phyloP scores from a whole-genome alignment of 1,140 invertebrate genomes.

The Lutraria rhynchaena region DNA sequence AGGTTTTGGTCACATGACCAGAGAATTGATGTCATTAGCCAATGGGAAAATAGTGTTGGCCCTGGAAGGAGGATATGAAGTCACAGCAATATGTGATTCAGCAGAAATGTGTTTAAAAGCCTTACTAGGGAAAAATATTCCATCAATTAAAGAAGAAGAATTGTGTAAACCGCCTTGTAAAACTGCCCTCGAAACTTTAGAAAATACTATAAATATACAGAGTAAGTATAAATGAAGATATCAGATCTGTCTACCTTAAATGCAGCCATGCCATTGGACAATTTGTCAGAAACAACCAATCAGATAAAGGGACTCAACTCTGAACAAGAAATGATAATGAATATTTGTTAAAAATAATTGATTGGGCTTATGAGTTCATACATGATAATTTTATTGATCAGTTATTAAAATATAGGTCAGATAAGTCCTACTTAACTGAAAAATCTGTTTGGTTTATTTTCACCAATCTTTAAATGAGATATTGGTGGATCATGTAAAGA shows the following conservation, averaged over 20 bases:
- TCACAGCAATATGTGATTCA: constrained; percentile 97
- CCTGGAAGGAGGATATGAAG: constrained; percentile 92
- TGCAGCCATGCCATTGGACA: too few relatives aligned
- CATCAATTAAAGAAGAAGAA: constrained; percentile 90
- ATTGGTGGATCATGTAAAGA: too few relatives aligned
- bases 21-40: constrained; percentile 94
- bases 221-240: constrained; percentile 81
- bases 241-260: not conserved
- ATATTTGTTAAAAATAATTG: too few relatives aligned
- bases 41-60: constrained; percentile 89
- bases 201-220: constrained; percentile 94
- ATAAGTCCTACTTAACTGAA: too few relatives aligned
- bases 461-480: too few relatives aligned
- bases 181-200: constrained; percentile 93
- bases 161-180: constrained; percentile 90
- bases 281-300: too few relatives aligned
- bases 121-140: constrained; percentile 86
- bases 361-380: too few relatives aligned
- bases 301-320: too few relatives aligned
- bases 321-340: too few relatives aligned
- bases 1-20: constrained; percentile 97
- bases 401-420: too few relatives aligned
- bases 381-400: too few relatives aligned
- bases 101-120: constrained; percentile 98
- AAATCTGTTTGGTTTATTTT: too few relatives aligned